Base-by-base conservation (phyloP, 2,113 vertebrate species). In the Planiliza haematocheilus region DNA sequence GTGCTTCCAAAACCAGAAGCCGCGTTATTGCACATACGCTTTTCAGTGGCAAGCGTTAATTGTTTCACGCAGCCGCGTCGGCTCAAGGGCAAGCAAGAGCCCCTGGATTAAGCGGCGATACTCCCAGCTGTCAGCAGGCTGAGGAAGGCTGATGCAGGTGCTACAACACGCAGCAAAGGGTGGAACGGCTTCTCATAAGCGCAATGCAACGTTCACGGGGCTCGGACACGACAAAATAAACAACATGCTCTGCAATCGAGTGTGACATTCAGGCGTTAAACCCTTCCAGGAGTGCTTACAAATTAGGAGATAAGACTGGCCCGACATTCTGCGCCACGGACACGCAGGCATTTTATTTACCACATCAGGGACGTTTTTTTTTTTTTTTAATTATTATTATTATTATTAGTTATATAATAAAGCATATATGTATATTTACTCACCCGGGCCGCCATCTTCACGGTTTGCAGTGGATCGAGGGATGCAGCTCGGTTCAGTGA, bases 381-480 rank as follows among this genome's bases (percentile, higher is more conserved):
- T n/a, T n/a, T n/a, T n/a, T n/a, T n/a, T n/a, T n/a, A n/a, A n/a
- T n/a, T n/a, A n/a, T n/a, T n/a, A n/a, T n/a, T n/a, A n/a, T n/a
- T n/a, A n/a, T n/a, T n/a, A n/a, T n/a, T n/a, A n/a, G n/a, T n/a
- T n/a, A n/a, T n/a, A n/a, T 3, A 46, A 68, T 4, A 49, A 2
- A 58, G 2, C n/a, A 43, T 1, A 51, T 41, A 30, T 37, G 10
- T 7, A 13, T 2, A 7, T 20, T 4, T 7, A 21, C 91, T 93
- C 93, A 94, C 93, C 91, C 92, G 90, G 79, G 93, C 53, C 86
- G 93, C 91, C 93, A 94, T 94, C 87, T 90, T 94, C 82, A 59
- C 84, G 82, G 84, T 81, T 30, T 67, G 70, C 34, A 30, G 76
- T 50, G 64, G 82, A 68, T 85, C 39, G 46, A 43, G 63, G 30